These are phyloP conservation scores for Porites evermanni DNA, from an alignment of 92 coral and sea anemone genomes.

Conservation along the genomic window DNA sequence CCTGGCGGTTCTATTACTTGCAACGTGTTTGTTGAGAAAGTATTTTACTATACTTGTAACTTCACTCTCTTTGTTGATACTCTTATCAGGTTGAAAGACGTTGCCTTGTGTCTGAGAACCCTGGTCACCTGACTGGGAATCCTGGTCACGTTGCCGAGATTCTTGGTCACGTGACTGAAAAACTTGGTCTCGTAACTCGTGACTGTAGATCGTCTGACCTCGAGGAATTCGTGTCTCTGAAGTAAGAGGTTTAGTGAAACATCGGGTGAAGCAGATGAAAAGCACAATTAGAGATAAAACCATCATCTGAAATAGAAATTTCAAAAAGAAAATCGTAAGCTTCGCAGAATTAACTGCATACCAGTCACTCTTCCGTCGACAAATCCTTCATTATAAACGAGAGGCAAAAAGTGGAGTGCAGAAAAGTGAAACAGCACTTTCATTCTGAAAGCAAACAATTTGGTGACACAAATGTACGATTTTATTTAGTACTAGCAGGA, in stretches of 20 bases:
- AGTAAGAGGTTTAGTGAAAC: slow-evolving; percentile 2
- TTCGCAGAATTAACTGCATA: too few species aligned
- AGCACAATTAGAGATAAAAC: not conserved
- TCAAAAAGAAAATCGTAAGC: not conserved
- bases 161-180: not conserved
- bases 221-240: not conserved
- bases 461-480: too few species aligned
- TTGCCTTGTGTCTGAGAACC: not conserved
- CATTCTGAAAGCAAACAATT: too few species aligned
- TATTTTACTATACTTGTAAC: not conserved
- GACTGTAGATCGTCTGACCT: not conserved
- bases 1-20: slow-evolving; percentile 19
- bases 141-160: not conserved
- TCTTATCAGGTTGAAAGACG: not conserved
- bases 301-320: not conserved
- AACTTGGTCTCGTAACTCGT: not conserved
- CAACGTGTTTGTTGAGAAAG: not conserved
- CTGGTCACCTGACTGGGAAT: not conserved
- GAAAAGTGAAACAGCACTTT: too few species aligned
- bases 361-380: too few species aligned
- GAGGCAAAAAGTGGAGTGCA: too few species aligned
- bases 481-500: too few species aligned
- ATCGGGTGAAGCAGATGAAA: not conserved
- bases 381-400: too few species aligned
- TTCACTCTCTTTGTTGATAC: not conserved